These are phyloP conservation scores for Tortrix viridana DNA, from an alignment of 2,888 invertebrate species.

Conservation along the genomic window DNA sequence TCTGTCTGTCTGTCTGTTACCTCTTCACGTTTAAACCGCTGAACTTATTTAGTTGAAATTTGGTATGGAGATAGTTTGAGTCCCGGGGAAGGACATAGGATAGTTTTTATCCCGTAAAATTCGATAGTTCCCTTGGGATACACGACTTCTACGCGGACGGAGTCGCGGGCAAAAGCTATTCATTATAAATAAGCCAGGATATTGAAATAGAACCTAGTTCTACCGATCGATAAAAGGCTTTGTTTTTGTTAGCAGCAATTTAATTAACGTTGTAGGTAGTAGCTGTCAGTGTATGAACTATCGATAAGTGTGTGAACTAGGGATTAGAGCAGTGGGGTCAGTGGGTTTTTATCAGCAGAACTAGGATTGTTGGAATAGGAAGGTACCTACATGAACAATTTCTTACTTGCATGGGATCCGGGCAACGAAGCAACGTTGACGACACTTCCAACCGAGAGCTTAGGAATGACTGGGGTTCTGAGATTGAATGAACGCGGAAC, in stretches of 20 bases:
- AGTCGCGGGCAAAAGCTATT: too few species aligned
- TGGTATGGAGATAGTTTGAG: too few species aligned
- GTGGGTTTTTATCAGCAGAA: background rate
- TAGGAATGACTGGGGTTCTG: constrained; percentile 53
- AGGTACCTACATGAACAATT: constrained; percentile 12
- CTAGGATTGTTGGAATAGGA: background rate
- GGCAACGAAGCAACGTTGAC: constrained; percentile 16
- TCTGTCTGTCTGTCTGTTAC: too few species aligned
- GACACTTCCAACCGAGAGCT: constrained; percentile 43
- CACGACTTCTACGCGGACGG: too few species aligned
- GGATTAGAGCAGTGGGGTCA: background rate
- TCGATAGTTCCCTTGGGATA: too few species aligned
- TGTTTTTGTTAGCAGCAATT: constrained; percentile 34
- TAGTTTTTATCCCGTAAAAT: too few species aligned
- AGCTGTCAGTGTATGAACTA: background rate
- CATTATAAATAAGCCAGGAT: constrained; percentile 25
- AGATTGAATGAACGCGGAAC: constrained; percentile 55
- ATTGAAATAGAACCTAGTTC: constrained; percentile 38
- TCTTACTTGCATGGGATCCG: constrained; percentile 8
- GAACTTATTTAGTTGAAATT: too few species aligned
- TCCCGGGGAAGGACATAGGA: too few species aligned
- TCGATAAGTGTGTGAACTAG: background rate
- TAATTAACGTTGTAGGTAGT: constrained; percentile 32
- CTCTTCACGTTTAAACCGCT: too few species aligned
- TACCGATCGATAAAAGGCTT: constrained; percentile 44